Conservation (phyloP, 2,113 vertebrate genomes). For the Spheniscus mendiculus region DNA sequence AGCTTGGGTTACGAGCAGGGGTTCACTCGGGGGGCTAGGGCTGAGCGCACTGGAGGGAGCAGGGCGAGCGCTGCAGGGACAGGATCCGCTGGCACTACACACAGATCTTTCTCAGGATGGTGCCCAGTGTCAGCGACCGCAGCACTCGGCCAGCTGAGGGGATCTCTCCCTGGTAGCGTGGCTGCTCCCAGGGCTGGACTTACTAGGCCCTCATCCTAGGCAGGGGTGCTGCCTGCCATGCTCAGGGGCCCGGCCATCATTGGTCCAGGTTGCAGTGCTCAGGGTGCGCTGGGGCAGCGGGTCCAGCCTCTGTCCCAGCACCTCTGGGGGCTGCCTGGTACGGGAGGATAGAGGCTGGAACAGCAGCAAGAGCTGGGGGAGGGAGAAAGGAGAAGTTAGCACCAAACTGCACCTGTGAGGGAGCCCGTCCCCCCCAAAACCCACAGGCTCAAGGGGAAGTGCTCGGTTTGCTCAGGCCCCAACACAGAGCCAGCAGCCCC, state of each 20-base stretch:
- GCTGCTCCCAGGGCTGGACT: neutral
- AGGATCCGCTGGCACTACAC: neutral
- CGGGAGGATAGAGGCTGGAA: neutral
- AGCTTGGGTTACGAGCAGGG: neutral
- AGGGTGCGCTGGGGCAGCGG: neutral
- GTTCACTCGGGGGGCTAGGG: neutral
- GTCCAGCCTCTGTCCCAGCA: slow-evolving; percentile 25
- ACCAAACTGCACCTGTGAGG: neutral
- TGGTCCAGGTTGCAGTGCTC: neutral
- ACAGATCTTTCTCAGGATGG: neutral
- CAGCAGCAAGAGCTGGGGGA: neutral
- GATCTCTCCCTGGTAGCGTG: neutral
- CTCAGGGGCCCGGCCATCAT: neutral
- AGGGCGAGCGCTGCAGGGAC: neutral
- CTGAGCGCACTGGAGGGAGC: neutral
- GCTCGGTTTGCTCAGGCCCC: neutral
- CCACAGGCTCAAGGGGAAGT: neutral
- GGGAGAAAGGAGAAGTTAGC: neutral
- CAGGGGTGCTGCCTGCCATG: neutral
- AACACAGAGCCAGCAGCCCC: fast-evolving
- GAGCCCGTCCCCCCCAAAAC: neutral
- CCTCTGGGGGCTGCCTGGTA: neutral
- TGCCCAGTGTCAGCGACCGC: neutral
- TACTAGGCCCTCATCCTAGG: neutral
- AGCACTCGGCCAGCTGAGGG: neutral